A percentile compares a stretch with the other conserved stretches of the same genome.
phyloP scores from a whole-genome alignment of 1,140 invertebrate genomes.

The Drosophila kepulauana region DNA sequence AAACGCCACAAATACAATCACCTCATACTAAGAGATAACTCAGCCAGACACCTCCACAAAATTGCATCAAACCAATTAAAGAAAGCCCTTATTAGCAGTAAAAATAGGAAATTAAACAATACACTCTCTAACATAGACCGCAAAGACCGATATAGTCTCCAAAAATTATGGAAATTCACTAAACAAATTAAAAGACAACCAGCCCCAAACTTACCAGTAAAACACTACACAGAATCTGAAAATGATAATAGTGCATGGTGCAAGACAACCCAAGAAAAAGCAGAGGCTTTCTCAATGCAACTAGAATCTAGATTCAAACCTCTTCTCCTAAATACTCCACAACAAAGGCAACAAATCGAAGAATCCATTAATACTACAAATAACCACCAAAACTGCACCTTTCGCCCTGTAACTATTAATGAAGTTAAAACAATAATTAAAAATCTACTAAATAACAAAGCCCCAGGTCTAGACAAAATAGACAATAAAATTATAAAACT shows the following conservation, averaged over 20 bases:
- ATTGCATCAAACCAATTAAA: background rate
- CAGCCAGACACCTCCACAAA: background rate
- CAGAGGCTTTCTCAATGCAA: background rate
- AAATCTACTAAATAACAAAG: background rate
- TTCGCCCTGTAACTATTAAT: background rate
- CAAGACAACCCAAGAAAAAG: slow-evolving; percentile 11
- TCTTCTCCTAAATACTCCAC: background rate
- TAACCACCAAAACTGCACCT: background rate
- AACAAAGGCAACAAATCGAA: background rate
- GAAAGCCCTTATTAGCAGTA: background rate
- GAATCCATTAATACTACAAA: background rate
- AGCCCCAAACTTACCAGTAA: background rate
- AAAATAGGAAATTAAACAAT: background rate
- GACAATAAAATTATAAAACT: slow-evolving; percentile 1
- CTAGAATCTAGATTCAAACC: slow-evolving; percentile 3
- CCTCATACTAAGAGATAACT: background rate
- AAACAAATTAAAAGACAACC: background rate
- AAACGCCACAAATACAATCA: slow-evolving; percentile 1
- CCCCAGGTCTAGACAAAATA: slow-evolving; percentile 7
- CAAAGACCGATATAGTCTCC: background rate
- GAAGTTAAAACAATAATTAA: slow-evolving; percentile 8
- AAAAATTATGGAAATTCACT: slow-evolving; percentile 16
- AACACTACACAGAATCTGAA: background rate
- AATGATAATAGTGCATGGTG: background rate
- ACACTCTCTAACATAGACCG: background rate